Conservation (phyloP, 2,113 vertebrate genomes). For the Notiomystis cincta region DNA sequence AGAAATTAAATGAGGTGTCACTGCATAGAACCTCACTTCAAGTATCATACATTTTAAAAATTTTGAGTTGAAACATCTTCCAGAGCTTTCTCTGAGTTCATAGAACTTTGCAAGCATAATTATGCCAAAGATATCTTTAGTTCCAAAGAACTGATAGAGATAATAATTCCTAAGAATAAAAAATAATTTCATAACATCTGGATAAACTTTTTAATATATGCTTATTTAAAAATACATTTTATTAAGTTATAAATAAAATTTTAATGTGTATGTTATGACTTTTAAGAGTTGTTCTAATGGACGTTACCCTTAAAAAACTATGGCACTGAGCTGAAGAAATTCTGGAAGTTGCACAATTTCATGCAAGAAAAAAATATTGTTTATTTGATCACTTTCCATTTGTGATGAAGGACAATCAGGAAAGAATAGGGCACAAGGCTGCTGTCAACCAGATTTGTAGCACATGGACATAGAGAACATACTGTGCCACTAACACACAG, state of each 20-base stretch:
- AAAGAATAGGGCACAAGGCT: background rate
- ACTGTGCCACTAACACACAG: background rate
- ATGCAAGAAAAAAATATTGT: background rate
- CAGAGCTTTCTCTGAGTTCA: background rate
- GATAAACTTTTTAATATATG: background rate
- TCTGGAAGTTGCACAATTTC: background rate
- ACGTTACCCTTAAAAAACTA: background rate
- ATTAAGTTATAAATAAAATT: background rate
- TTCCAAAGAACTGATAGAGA: background rate
- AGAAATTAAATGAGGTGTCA: background rate
- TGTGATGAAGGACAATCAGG: background rate
- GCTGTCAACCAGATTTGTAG: constrained; percentile 7
- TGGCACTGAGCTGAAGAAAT: background rate
- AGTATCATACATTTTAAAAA: background rate
- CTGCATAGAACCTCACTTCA: background rate
- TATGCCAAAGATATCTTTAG: background rate
- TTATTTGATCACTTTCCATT: background rate
- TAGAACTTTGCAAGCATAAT: background rate
- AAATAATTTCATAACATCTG: background rate
- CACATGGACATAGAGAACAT: background rate
- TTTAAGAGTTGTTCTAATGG: background rate
- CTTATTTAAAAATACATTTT: background rate
- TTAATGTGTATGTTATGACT: background rate
- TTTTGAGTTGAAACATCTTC: background rate
- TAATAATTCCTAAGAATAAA: background rate